These are phyloP conservation scores for Synergus itoensis DNA, from an alignment of 2,888 invertebrate genomes.

Conservation along the genomic window DNA sequence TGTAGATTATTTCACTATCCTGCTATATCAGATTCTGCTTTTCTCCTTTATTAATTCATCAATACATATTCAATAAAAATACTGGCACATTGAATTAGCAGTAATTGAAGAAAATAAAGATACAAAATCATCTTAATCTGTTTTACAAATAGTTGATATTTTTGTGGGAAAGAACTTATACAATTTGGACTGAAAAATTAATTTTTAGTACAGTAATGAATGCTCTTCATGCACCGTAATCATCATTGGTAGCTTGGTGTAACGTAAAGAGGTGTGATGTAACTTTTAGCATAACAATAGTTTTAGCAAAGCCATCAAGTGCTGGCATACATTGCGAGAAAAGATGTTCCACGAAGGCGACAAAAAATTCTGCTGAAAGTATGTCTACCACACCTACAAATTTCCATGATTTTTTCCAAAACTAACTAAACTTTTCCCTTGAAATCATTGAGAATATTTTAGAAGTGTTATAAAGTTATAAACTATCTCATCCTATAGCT, in stretches of 20 bases:
- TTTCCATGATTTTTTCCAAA: neutral
- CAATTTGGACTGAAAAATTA: neutral
- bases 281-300: constrained; percentile 54
- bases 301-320: constrained; percentile 51
- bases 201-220: neutral
- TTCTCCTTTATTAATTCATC: neutral
- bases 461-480: neutral
- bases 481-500: neutral
- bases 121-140: too few species aligned
- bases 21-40: neutral
- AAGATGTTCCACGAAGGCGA: constrained; percentile 15
- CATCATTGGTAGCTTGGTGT: neutral
- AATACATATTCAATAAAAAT: neutral
- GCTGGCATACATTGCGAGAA: constrained; percentile 46
- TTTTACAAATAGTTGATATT: neutral
- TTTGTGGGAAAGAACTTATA: neutral
- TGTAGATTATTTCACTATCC: neutral
- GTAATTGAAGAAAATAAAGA: too few species aligned
- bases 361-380: neutral
- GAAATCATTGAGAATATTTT: neutral
- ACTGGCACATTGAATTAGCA: neutral
- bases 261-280: constrained; percentile 48
- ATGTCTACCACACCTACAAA: neutral
- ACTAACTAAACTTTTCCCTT: neutral
- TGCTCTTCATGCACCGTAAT: neutral